phyloP scores from a whole-genome alignment of 1,140 invertebrate species.

The Oncopeltus fasciatus region DNA sequence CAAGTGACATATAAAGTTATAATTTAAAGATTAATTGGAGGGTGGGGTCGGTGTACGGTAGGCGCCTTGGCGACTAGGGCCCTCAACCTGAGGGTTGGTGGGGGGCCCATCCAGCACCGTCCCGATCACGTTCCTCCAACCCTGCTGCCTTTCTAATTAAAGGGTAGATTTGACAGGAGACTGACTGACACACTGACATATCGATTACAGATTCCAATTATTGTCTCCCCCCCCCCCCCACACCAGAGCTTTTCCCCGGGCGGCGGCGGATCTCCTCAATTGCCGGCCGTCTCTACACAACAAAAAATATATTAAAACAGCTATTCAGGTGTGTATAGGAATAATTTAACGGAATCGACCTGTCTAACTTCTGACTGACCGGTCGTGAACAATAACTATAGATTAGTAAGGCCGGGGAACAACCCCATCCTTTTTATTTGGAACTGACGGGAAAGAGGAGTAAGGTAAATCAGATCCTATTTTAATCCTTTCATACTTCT shows the following conservation, averaged over 20 bases:
- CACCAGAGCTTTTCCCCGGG: no score
- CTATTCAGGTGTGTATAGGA: neutral
- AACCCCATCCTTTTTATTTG: neutral
- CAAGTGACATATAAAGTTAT: no score
- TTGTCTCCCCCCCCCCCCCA: neutral
- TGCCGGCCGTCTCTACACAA: neutral
- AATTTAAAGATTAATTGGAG: no score
- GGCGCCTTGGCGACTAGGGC: neutral
- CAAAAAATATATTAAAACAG: conserved; percentile 3
- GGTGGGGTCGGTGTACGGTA: no score
- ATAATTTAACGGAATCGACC: conserved; percentile 1
- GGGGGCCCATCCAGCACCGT: neutral
- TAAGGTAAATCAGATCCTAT: no score
- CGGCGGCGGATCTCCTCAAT: neutral
- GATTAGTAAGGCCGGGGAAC: neutral
- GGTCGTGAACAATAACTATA: conserved; percentile 5
- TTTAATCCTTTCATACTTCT: no score
- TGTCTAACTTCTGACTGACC: neutral
- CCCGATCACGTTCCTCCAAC: neutral
- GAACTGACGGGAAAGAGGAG: neutral
- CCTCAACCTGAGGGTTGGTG: neutral
- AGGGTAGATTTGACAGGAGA: conserved; percentile 3
- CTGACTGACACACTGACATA: conserved; percentile 4
- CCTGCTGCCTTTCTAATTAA: conserved; percentile 3
- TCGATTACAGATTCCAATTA: conserved; percentile 6